phyloP scores from a whole-genome alignment of 1,140 invertebrate genomes.

The Popillia japonica region DNA sequence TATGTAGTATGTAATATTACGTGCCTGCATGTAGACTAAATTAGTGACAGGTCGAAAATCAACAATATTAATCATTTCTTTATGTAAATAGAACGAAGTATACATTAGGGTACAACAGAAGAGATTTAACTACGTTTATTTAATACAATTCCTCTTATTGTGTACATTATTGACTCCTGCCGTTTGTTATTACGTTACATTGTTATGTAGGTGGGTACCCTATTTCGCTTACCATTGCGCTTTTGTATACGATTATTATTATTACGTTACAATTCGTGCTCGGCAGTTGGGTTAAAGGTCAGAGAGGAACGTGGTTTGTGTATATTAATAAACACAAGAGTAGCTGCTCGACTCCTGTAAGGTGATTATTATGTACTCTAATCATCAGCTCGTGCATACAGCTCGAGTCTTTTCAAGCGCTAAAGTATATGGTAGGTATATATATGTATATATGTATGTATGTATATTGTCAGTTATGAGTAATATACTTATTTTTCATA shows the following conservation, averaged over 20 bases:
- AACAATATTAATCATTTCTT: too few relatives aligned
- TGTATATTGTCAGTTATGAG: too few relatives aligned
- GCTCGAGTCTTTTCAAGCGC: background rate
- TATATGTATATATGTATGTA: too few relatives aligned
- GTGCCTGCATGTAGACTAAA: too few relatives aligned
- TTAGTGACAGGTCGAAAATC: too few relatives aligned
- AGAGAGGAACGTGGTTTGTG: background rate
- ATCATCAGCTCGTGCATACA: background rate
- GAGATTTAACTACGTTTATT: background rate
- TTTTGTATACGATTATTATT: conserved; percentile 8
- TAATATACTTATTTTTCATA: too few relatives aligned
- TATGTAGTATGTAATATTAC: too few relatives aligned
- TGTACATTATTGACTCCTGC: conserved; percentile 22
- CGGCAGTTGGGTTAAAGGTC: background rate
- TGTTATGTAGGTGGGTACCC: background rate
- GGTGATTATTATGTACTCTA: background rate
- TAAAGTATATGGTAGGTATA: too few relatives aligned
- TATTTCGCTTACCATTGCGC: conserved; percentile 2
- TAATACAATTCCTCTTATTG: conserved; percentile 13
- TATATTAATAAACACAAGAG: background rate
- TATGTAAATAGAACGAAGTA: too few relatives aligned
- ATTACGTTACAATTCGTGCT: background rate
- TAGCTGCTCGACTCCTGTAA: background rate
- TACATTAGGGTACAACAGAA: too few relatives aligned
- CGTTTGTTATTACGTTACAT: conserved; percentile 2